These are phyloP conservation scores for Andrena bicolor DNA, from an alignment of 2,888 invertebrate genomes.

Conservation along the genomic window DNA sequence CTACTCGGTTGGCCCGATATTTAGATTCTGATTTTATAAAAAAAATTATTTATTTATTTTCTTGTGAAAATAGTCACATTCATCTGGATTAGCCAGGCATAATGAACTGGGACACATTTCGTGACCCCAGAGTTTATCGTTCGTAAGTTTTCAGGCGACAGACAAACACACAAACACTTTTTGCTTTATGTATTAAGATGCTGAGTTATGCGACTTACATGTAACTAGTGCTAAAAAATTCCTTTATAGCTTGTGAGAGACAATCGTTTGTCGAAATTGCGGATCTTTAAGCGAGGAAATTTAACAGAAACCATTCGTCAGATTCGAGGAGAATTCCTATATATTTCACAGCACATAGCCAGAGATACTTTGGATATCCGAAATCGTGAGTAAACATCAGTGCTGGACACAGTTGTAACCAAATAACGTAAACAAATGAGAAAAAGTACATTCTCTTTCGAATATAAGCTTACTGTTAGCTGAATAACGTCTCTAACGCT, in stretches of 20 bases:
- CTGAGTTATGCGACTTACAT: too few species aligned
- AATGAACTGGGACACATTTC: too few species aligned
- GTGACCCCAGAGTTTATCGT: too few species aligned
- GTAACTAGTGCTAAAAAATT: background rate
- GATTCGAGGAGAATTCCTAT: constrained; percentile 87
- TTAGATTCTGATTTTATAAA: too few species aligned
- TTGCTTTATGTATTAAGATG: too few species aligned
- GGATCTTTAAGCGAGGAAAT: constrained; percentile 86
- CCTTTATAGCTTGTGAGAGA: constrained; percentile 86
- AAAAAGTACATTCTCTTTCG: background rate
- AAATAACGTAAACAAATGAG: background rate
- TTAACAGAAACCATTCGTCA: constrained; percentile 87
- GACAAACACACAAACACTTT: too few species aligned
- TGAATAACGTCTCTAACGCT: too few species aligned
- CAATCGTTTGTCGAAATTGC: constrained; percentile 85
- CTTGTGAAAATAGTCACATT: too few species aligned
- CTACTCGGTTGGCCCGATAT: too few species aligned
- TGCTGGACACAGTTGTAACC: background rate
- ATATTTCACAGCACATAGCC: constrained; percentile 87
- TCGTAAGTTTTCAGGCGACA: too few species aligned
- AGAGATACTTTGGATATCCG: constrained; percentile 87
- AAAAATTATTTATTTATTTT: too few species aligned
- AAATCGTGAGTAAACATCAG: constrained; percentile 86
- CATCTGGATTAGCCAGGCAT: too few species aligned
- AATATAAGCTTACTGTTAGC: background rate